Conservation (phyloP, 2,113 vertebrate species). For the Gallinago media region DNA sequence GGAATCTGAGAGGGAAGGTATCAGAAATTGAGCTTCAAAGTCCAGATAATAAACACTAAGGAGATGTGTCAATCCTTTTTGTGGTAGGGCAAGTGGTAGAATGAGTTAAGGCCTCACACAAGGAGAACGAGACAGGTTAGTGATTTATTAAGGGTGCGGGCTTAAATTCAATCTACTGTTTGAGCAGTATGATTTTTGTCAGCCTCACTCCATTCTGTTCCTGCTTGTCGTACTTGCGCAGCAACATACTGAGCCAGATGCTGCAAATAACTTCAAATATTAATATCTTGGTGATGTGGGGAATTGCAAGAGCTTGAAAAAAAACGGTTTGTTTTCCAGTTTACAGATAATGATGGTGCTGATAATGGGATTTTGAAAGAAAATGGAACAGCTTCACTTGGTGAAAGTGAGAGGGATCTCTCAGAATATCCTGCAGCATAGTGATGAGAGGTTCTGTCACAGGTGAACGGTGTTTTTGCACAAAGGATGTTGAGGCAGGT, state of each 20-base stretch:
- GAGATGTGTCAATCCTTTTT: not conserved
- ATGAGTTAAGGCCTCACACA: not conserved
- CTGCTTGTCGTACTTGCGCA: not conserved
- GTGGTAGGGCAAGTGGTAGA: not conserved
- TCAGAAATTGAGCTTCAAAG: not conserved
- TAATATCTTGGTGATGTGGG: not conserved
- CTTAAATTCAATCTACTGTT: not conserved
- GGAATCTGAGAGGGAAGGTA: not conserved
- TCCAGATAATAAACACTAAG: not conserved
- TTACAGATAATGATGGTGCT: not conserved
- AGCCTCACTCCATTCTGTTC: not conserved
- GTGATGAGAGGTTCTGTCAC: not conserved
- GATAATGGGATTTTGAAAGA: not conserved
- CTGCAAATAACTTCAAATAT: not conserved
- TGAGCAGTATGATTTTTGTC: not conserved
- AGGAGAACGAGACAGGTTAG: not conserved
- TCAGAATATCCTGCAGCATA: not conserved
- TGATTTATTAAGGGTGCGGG: not conserved
- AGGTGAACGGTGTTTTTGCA: not conserved
- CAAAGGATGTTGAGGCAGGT: not conserved
- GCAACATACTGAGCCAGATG: not conserved
- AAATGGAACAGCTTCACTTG: not conserved
- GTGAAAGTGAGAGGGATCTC: not conserved
- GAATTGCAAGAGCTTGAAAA: not conserved
- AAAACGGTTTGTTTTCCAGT: not conserved